phyloP scores from a whole-genome alignment of 1,140 invertebrate species.

The Oryzaephilus surinamensis region DNA sequence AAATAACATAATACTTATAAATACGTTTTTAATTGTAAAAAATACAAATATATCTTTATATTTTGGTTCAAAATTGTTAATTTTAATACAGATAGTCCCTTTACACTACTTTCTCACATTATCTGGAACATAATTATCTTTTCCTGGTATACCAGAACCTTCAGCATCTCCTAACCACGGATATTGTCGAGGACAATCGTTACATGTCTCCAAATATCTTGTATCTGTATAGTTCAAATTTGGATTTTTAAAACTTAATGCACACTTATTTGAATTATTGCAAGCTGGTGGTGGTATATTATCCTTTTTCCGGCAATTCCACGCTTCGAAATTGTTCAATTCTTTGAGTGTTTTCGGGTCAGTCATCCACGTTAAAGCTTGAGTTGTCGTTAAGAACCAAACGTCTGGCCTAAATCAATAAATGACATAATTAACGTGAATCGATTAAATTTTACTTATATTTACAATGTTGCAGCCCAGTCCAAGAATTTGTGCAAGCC shows the following conservation, averaged over 20 bases:
- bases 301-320: constrained; percentile 66
- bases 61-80: constrained; percentile 3
- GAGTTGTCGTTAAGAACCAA: constrained; percentile 83
- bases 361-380: constrained; percentile 83
- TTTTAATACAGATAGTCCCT: neutral
- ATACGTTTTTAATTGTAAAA: too few species aligned
- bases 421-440: constrained; percentile 13
- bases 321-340: constrained; percentile 63
- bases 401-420: constrained; percentile 59
- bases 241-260: constrained; percentile 64
- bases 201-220: constrained; percentile 80
- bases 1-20: too few species aligned
- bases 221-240: constrained; percentile 66
- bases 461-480: constrained; percentile 66
- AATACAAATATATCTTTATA: too few species aligned
- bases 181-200: constrained; percentile 75
- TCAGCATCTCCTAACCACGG: constrained; percentile 78
- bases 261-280: constrained; percentile 75
- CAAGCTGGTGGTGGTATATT: constrained; percentile 61
- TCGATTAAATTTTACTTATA: constrained; percentile 22
- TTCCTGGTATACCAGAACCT: constrained; percentile 65
- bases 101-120: constrained; percentile 33
- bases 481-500: constrained; percentile 81
- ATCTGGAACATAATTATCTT: constrained; percentile 72
- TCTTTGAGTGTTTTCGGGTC: constrained; percentile 64